Evolutionary conservation across 2,797 vertebrate genomes (phyloP), one percentile per base, ranked within the genome.

Genomic region (Eulemur albifrons): DNA sequence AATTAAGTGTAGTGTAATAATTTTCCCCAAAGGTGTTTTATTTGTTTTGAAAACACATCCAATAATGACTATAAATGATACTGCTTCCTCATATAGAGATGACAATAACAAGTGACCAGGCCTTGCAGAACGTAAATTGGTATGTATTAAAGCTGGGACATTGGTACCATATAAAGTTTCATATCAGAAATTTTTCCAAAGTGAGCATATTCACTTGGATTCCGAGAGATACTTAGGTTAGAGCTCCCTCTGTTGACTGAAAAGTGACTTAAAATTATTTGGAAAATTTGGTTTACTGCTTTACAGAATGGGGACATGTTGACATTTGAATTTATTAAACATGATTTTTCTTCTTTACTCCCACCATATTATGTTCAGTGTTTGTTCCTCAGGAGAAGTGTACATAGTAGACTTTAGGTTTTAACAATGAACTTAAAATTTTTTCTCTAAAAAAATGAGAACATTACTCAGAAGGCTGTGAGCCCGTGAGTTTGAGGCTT

Each of bases 221-320:
- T 75, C 90, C 97, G 92, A 93, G 95, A 57, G 82, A 96, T 95
- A 59, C 73, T 94, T 97, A 95, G 75, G 94, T 97, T 97, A 95
- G 95, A 97, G 98, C 97, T 97, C 98, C 97, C 97, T 97, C 97
- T 98, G 61, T 93, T 96, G 97, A 76, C 84, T 92, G 30, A 90
- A 96, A 93, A 88, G 65, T 91, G 59, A 95, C 27, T 90, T 92
- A 57, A 85, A 80, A 76, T 80, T 15, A 84, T 92, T 92, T 93
- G 82, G 73, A 96, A 63, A 43, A 52, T 86, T 85, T 69, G 21
- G 38, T 95, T 89, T 96, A 73, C 45, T 92, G 50, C 65, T 50
- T 81, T 85, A 96, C 63, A 94, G 27, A 92, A 94, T 90, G 17
- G 52, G 52, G 32, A 73, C 54, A 43, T 82, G 40, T 57, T 93